Base-by-base conservation (phyloP, 2,888 invertebrate species). In the Pogonocherus hispidulus region DNA sequence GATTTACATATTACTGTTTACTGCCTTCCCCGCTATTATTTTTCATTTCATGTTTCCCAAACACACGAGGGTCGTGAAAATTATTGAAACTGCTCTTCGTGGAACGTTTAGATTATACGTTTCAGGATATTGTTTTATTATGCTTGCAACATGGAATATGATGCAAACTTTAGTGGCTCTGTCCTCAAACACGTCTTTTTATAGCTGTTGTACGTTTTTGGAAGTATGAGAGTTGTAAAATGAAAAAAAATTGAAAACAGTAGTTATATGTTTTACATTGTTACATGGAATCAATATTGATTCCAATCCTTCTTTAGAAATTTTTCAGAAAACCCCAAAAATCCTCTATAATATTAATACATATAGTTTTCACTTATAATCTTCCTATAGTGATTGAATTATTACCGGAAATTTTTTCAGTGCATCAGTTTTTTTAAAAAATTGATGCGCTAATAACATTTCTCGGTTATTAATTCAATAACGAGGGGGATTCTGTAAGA, bases 1-100 rank as follows among this genome's bases (percentile, higher is more conserved):
- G 56, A 70, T 70, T 70, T 70, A 67, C 70, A 70, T 70, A 70
- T 70, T 62, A 70, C 57, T 70, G 70, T 70, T 70, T 70, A 67
- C 57, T 49, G 57, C 66, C 47, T 66, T 63, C 62, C 63, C 63
- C 46, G 63, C 56, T 57, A 51, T 51, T 62, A 62, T 62, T 62
- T 59, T 62, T 51, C 49, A 62, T 62, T 59, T 62, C 16, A 20
- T n/a, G 19, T 35, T 55, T 41, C 22, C 14, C 55, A 55, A 52
- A 52, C 52, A 52, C 52, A 52, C 32, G 18, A 32, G 52, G 52
- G 32, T 32, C 52, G 52, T 3, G 9, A 27, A 11, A 32, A 32
- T 52, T 52, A 52, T 52, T 52, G 32, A 32, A 52, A 32, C 19
- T 14, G 52, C 52, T 32, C 32, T 18, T 52, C 6, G 52, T 32